Conservation (phyloP, 2,888 invertebrate species). For the Mycalesis mineus region DNA sequence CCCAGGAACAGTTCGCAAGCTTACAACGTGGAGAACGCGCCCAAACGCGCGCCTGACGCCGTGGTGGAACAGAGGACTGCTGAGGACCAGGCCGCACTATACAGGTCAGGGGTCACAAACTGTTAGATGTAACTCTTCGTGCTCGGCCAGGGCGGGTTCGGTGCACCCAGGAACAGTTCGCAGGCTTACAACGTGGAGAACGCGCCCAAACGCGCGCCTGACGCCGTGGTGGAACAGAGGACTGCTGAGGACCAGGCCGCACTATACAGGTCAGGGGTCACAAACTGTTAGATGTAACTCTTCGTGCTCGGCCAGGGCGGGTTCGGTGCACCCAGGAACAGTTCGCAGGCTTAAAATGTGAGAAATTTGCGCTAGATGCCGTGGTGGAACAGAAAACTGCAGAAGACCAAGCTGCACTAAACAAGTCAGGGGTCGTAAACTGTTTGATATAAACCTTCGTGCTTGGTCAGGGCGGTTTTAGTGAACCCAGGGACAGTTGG, state of each 20-base stretch:
- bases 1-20: conserved; percentile 82
- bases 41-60: conserved; percentile 87
- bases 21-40: conserved; percentile 82
- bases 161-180: conserved; percentile 85
- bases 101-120: too few species aligned
- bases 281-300: too few species aligned
- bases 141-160: conserved; percentile 93
- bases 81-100: conserved; percentile 90
- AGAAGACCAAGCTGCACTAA: conserved; percentile 89
- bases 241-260: conserved; percentile 93
- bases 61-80: conserved; percentile 85
- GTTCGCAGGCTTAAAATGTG: conserved; percentile 81
- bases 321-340: conserved; percentile 89
- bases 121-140: too few species aligned
- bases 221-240: conserved; percentile 84
- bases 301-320: conserved; percentile 93
- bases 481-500: conserved; percentile 85
- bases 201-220: conserved; percentile 87
- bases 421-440: conserved; percentile 55
- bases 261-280: conserved; percentile 81
- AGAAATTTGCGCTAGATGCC: conserved; percentile 86
- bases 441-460: conserved; percentile 84
- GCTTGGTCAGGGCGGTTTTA: conserved; percentile 93
- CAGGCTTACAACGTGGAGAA: conserved; percentile 81
- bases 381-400: conserved; percentile 85